A percentile compares a stretch with the other conserved stretches of the same genome.
phyloP scores from a whole-genome alignment of 2,888 invertebrate species.

The Erebia aethiops region DNA sequence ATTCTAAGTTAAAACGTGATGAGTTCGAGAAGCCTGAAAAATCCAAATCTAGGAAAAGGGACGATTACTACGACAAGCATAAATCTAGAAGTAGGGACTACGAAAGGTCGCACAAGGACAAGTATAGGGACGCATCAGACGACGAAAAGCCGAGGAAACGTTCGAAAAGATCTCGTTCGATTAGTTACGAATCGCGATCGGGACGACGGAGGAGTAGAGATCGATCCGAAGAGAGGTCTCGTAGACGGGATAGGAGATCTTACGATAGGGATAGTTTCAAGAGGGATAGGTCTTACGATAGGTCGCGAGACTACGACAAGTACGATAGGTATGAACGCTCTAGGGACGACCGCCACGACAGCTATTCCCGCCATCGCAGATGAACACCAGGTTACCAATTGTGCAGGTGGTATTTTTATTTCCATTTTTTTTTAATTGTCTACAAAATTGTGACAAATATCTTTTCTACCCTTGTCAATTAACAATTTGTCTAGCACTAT shows the following conservation, averaged over 20 bases:
- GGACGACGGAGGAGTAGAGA: slow-evolving; percentile 54
- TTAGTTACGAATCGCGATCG: slow-evolving; percentile 65
- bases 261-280: slow-evolving; percentile 57
- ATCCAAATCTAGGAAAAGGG: slow-evolving; percentile 56
- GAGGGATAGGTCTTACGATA: slow-evolving; percentile 53
- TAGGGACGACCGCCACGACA: slow-evolving; percentile 72
- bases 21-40: slow-evolving; percentile 59
- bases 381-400: slow-evolving; percentile 71
- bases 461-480: slow-evolving; percentile 6
- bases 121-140: slow-evolving; percentile 70
- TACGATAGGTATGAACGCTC: slow-evolving; percentile 77
- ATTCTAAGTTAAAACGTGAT: slow-evolving; percentile 59
- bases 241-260: slow-evolving; percentile 57
- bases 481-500: background rate
- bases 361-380: slow-evolving; percentile 68
- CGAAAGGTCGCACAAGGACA: slow-evolving; percentile 59
- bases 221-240: slow-evolving; percentile 57
- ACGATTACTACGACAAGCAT: slow-evolving; percentile 62
- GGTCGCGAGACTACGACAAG: slow-evolving; percentile 55
- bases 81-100: slow-evolving; percentile 64
- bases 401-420: slow-evolving; percentile 72
- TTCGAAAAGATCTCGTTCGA: slow-evolving; percentile 63
- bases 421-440: slow-evolving; percentile 36
- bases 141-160: slow-evolving; percentile 67
- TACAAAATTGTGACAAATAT: slow-evolving; percentile 21